Evolutionary conservation across 2,888 invertebrate genomes (phyloP).

Genomic region (Antheraea assamensis): DNA sequence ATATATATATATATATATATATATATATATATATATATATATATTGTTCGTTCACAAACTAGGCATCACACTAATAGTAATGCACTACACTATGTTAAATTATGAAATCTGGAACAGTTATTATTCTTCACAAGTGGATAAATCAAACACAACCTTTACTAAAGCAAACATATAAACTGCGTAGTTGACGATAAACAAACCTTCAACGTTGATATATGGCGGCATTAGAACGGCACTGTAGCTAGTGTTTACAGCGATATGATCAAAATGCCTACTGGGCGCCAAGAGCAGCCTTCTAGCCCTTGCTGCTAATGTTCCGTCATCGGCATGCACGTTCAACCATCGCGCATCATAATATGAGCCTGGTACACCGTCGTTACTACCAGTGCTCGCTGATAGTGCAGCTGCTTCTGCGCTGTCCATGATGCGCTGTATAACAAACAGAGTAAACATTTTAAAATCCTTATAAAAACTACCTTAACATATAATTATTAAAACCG

Average conservation of each 20-base stretch:
- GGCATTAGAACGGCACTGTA: constrained; percentile 95
- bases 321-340: constrained; percentile 89
- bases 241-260: constrained; percentile 91
- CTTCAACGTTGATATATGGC: constrained; percentile 87
- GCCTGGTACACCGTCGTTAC: constrained; percentile 79
- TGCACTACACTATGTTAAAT: no score
- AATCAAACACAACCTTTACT: background rate
- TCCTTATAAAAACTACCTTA: background rate
- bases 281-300: constrained; percentile 87
- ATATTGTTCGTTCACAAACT: no score
- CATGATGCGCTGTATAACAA: constrained; percentile 88
- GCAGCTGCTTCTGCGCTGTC: constrained; percentile 95
- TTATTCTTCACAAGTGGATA: background rate
- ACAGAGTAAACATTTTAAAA: background rate
- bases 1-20: no score
- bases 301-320: constrained; percentile 87
- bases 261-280: constrained; percentile 92
- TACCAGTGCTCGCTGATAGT: constrained; percentile 82
- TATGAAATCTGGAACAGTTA: background rate
- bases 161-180: background rate
- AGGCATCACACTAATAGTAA: no score
- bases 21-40: no score
- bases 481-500: background rate
- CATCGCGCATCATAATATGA: constrained; percentile 91
- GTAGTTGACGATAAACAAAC: constrained; percentile 53